A percentile compares a stretch with the other conserved stretches of the same genome.
These are phyloP conservation scores for Hirtodrosophila histrioides DNA, from an alignment of 2,888 invertebrate species.

Conservation along the genomic window DNA sequence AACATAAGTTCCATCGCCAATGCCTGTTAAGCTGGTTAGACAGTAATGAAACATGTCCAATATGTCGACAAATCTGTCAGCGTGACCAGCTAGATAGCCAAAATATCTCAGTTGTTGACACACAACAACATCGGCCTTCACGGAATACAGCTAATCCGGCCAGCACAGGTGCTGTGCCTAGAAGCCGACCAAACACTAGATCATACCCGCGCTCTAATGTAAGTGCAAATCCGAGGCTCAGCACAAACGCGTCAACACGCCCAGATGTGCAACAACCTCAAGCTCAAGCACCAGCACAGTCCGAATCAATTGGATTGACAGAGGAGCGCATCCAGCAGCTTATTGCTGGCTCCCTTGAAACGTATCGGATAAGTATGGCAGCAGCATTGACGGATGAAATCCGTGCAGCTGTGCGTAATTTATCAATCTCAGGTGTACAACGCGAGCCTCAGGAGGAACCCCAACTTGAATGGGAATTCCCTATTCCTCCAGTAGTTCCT, in stretches of 20 bases:
- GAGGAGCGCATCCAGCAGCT: neutral
- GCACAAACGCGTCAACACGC: neutral
- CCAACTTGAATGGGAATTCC: neutral
- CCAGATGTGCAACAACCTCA: neutral
- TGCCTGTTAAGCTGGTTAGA: no score
- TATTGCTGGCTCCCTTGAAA: neutral
- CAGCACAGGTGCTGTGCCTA: neutral
- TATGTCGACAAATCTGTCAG: no score
- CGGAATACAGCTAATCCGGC: neutral
- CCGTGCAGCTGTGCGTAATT: no score
- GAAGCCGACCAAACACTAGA: neutral
- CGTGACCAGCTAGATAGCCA: no score
- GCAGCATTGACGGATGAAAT: neutral
- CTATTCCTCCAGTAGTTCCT: neutral
- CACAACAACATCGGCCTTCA: neutral
- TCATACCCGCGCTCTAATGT: neutral
- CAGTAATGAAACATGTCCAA: no score
- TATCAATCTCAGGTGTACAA: no score
- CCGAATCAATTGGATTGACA: no score
- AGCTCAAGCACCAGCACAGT: neutral
- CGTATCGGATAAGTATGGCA: neutral
- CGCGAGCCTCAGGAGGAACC: no score
- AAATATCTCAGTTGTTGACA: no score
- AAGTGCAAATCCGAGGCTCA: neutral
- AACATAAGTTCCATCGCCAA: no score